A percentile compares a stretch with the other conserved stretches of the same genome.
phyloP scores from a whole-genome alignment of 2,888 invertebrate species.

The Eurytoma adleriae region DNA sequence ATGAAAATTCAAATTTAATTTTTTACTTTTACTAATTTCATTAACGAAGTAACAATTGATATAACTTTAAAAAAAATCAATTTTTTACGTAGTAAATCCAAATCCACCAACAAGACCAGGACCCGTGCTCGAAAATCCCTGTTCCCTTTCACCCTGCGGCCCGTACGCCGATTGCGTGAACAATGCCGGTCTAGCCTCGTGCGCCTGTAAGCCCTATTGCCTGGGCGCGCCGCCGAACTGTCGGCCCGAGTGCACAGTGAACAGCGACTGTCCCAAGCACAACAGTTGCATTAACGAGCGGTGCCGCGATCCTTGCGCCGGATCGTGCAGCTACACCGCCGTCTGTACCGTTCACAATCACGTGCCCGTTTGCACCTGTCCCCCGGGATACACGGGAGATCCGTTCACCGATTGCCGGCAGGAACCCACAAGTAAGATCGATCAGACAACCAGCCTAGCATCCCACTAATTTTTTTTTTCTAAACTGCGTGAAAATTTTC shows the following conservation, averaged over 20 bases:
- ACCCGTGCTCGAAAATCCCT: conserved; percentile 79
- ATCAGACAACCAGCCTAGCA: not conserved
- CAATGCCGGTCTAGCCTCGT: conserved; percentile 80
- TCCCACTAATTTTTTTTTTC: not conserved
- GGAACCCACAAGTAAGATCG: conserved; percentile 72
- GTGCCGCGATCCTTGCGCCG: conserved; percentile 84
- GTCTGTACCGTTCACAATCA: conserved; percentile 85
- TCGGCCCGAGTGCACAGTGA: conserved; percentile 81
- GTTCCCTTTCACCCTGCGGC: conserved; percentile 86
- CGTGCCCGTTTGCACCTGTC: conserved; percentile 83
- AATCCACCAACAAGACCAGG: not conserved
- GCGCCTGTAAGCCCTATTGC: conserved; percentile 81
- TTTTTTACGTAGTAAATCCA: no score
- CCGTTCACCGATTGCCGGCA: conserved; percentile 81
- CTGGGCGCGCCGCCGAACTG: conserved; percentile 84
- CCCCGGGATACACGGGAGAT: conserved; percentile 81
- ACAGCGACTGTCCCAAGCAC: conserved; percentile 82
- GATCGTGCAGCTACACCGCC: conserved; percentile 84
- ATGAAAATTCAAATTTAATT: no score
- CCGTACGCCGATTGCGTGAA: conserved; percentile 83
- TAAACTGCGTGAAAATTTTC: no score
- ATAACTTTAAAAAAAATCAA: no score
- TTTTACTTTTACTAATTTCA: no score
- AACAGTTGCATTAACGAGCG: conserved; percentile 85
- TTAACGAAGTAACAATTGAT: no score